A percentile compares a stretch with the other conserved stretches of the same genome.
These are phyloP conservation scores for Alouatta palliata DNA, from an alignment of 2,113 vertebrate species.

Conservation along the genomic window DNA sequence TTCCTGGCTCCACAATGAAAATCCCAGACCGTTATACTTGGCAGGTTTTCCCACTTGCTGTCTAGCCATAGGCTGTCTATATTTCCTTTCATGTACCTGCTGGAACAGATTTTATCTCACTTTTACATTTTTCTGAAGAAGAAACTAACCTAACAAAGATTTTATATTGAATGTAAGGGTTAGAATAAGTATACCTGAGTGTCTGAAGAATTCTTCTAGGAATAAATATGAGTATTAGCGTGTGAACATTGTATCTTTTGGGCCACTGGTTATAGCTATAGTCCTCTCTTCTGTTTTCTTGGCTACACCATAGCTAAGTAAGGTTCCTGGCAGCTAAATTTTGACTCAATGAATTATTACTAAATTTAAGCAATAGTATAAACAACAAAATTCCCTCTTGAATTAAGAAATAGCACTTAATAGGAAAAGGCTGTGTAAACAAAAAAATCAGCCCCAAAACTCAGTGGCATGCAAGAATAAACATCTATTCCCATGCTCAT, in stretches of 20 bases:
- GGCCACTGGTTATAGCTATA: background rate
- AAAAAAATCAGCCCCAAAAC: background rate
- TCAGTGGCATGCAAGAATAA: background rate
- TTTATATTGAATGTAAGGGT: background rate
- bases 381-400: background rate
- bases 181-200: background rate
- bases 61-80: background rate
- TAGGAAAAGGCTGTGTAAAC: background rate
- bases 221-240: background rate
- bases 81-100: background rate
- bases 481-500: background rate
- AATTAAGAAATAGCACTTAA: slow-evolving; percentile 15
- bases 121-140: background rate
- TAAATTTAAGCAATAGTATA: background rate
- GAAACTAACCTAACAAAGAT: background rate
- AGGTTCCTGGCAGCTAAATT: slow-evolving; percentile 36
- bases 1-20: background rate
- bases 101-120: background rate
- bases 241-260: background rate
- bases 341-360: background rate
- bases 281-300: slow-evolving; percentile 31
- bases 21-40: background rate
- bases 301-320: background rate
- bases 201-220: background rate
- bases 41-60: background rate